These are phyloP conservation scores for Tupiocoris notatus DNA, from an alignment of 2,888 invertebrate genomes.

Conservation along the genomic window DNA sequence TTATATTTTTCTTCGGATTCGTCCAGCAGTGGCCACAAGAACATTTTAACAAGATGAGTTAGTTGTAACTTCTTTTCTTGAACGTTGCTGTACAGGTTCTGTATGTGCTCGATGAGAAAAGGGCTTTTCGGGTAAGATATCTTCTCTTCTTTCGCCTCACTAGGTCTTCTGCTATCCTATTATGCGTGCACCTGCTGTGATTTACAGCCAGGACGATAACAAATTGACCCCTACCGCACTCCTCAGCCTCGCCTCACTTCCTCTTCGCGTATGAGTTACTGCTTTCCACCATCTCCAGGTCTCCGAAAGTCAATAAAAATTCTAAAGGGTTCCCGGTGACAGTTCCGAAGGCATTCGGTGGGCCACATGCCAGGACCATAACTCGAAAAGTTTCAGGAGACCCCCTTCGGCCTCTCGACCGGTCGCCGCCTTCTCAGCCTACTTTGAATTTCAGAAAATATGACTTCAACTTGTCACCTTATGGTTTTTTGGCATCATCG, in stretches of 20 bases:
- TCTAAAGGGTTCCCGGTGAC: slow-evolving; percentile 36
- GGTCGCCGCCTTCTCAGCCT: slow-evolving; percentile 7
- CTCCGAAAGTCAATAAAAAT: slow-evolving; percentile 39
- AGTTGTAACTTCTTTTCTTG: neutral
- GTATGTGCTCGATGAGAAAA: neutral
- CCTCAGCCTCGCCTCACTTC: neutral
- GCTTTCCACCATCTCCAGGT: slow-evolving; percentile 19
- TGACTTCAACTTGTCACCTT: slow-evolving; percentile 38
- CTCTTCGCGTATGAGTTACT: slow-evolving; percentile 28
- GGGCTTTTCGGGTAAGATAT: neutral
- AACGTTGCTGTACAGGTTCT: neutral
- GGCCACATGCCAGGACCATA: slow-evolving; percentile 40
- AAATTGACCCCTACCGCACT: slow-evolving; percentile 30
- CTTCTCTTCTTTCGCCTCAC: neutral
- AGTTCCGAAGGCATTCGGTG: slow-evolving; percentile 37
- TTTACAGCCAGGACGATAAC: slow-evolving; percentile 35
- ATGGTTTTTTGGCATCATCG: slow-evolving; percentile 29
- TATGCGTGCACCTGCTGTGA: slow-evolving; percentile 33
- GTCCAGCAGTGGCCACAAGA: neutral
- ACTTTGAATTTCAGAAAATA: slow-evolving; percentile 39
- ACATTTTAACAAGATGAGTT: slow-evolving; percentile 1
- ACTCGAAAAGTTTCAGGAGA: slow-evolving; percentile 38
- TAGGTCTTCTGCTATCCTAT: neutral
- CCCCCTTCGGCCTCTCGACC: neutral
- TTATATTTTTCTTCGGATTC: neutral